Base-by-base conservation (phyloP, 2,797 vertebrate species). In the Manis crassicaudata region DNA sequence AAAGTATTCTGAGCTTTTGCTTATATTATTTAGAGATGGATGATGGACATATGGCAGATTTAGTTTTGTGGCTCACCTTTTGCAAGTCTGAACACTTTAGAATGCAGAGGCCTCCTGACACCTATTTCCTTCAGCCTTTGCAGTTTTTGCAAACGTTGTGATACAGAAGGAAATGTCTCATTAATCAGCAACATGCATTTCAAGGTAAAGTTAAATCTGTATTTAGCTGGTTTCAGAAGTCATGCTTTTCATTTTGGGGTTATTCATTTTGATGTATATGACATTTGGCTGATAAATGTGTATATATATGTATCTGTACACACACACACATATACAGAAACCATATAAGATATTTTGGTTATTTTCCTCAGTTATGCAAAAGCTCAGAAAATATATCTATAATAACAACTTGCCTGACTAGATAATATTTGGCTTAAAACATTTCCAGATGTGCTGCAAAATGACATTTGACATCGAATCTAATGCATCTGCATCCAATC, bases 211-310 rank as follows among this genome's bases (percentile, higher is more conserved):
- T 70, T 46, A 37, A 88, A 80, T 79, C 14, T 54, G 5, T 62
- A 92, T 43, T 95, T 82, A 91, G 72, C 29, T 76, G 54, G 43
- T 63, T 93, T 88, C 10, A 91, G 50, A 96, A 93, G 27, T 60
- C 23, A 63, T 43, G 67, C 43, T 16, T 88, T 43, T 5, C 14
- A 63, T 63, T 90, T 92, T 37, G 3, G 37, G n/a, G 27, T 88
- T 81, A 87, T 94, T 91, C 52, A 40, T 88, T 96, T 83, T 88
- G 18, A 40, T 76, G 9, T 20, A 23, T 68, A 40, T 63, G 82
- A 90, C 52, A 80, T 88, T 94, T 90, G 14, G 6, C 23, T 90
- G 50, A 89, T 70, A 16, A 58, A 77, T 67, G 68, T n/a, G 12
- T 75, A 20, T 46, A 27, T 65, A 56, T 37, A 35, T 27, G 58